A percentile compares a stretch with the other conserved stretches of the same genome.
These are phyloP conservation scores for Phaenicophaeus curvirostris DNA, from an alignment of 2,797 vertebrate species.

Conservation along the genomic window DNA sequence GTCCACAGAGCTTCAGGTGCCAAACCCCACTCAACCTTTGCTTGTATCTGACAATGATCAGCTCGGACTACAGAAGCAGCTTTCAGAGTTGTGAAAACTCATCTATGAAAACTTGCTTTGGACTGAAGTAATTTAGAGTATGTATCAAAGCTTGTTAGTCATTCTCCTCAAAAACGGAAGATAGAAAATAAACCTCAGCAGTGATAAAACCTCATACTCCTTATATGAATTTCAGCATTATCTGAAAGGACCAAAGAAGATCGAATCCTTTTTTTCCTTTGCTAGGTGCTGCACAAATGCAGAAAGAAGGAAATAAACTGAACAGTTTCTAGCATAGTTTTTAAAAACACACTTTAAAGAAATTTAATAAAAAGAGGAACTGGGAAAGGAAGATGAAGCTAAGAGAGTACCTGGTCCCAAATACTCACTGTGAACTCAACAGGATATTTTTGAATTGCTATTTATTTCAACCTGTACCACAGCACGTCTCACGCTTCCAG, in stretches of 20 bases:
- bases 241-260: neutral
- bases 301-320: neutral
- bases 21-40: neutral
- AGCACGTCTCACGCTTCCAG: neutral
- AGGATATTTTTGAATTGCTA: neutral
- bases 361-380: neutral
- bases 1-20: neutral
- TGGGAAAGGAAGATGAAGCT: neutral
- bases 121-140: neutral
- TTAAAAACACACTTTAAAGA: neutral
- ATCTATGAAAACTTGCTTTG: neutral
- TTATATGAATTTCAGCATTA: neutral
- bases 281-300: neutral
- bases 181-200: neutral
- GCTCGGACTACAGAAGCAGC: neutral
- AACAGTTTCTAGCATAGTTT: neutral
- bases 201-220: neutral
- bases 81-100: neutral
- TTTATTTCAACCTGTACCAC: neutral
- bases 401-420: neutral
- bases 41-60: neutral
- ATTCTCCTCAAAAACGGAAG: neutral
- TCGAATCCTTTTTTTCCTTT: neutral
- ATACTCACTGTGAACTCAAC: neutral
- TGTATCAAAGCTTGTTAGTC: neutral